phyloP scores from a whole-genome alignment of 2,113 vertebrate genomes.

The Eubucco bourcierii region DNA sequence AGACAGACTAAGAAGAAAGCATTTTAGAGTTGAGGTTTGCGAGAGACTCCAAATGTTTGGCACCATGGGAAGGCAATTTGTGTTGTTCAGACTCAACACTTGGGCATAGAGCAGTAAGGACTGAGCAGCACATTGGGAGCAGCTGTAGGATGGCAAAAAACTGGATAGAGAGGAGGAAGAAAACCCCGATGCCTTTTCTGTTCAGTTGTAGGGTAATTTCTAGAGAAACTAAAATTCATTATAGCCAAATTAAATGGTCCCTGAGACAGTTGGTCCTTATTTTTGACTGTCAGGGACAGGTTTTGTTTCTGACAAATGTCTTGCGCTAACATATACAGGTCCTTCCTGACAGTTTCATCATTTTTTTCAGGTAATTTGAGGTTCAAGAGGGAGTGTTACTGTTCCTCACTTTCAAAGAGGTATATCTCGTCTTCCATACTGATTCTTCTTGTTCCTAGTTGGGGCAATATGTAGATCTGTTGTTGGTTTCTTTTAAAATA shows the following conservation, averaged over 20 bases:
- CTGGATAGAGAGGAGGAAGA: neutral
- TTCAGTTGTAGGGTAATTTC: neutral
- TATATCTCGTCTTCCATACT: neutral
- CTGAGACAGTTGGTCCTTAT: neutral
- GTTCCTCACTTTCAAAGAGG: neutral
- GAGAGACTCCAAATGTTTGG: neutral
- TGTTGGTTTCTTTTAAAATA: neutral
- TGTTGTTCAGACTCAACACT: neutral
- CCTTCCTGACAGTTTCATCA: neutral
- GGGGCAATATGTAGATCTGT: neutral
- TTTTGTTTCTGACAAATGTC: neutral
- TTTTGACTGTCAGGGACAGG: neutral
- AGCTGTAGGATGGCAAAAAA: neutral
- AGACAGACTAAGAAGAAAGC: neutral
- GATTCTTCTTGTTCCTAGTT: neutral
- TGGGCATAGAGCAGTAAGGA: fast-evolving
- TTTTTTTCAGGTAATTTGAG: neutral
- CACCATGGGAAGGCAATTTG: neutral
- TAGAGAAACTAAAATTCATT: neutral
- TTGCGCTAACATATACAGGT: neutral
- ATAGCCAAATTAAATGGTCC: neutral
- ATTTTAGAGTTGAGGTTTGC: fast-evolving
- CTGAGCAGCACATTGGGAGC: neutral
- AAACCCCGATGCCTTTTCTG: neutral
- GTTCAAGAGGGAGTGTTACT: neutral